A percentile compares a stretch with the other conserved stretches of the same genome.
phyloP scores from a whole-genome alignment of 2,113 vertebrate genomes.

The Aegotheles bennettii region DNA sequence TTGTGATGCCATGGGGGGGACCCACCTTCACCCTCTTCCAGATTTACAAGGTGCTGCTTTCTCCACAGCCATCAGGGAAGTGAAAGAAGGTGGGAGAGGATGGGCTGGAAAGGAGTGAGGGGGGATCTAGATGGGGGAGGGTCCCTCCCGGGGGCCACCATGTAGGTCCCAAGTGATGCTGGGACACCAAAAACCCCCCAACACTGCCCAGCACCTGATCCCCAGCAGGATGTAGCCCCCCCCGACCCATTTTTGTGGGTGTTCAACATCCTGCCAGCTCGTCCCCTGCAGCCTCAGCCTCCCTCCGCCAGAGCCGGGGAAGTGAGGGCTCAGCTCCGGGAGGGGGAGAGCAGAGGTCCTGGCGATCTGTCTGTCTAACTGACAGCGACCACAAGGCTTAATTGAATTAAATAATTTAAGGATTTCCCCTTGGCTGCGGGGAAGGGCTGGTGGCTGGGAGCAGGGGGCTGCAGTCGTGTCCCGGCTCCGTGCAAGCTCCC shows the following conservation, averaged over 20 bases:
- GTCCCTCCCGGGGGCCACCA: neutral
- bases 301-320: neutral
- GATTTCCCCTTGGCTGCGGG: neutral
- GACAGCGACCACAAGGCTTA: neutral
- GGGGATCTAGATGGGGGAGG: neutral
- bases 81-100: too few relatives aligned
- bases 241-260: neutral
- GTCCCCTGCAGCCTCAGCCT: neutral
- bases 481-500: neutral
- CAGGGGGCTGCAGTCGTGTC: neutral
- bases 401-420: constrained; percentile 35
- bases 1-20: too few relatives aligned
- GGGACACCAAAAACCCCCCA: neutral
- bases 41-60: too few relatives aligned
- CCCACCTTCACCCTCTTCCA: too few relatives aligned
- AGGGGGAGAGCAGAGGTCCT: neutral
- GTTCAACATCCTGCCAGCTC: too few relatives aligned
- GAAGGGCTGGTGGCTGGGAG: neutral
- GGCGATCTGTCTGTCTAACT: neutral
- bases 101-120: neutral
- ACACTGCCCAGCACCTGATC: neutral
- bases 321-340: neutral
- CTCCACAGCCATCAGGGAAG: too few relatives aligned
- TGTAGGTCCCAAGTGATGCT: neutral
- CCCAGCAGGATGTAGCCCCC: neutral